phyloP scores from a whole-genome alignment of 2,113 vertebrate genomes.

The Haliaeetus leucogaster region DNA sequence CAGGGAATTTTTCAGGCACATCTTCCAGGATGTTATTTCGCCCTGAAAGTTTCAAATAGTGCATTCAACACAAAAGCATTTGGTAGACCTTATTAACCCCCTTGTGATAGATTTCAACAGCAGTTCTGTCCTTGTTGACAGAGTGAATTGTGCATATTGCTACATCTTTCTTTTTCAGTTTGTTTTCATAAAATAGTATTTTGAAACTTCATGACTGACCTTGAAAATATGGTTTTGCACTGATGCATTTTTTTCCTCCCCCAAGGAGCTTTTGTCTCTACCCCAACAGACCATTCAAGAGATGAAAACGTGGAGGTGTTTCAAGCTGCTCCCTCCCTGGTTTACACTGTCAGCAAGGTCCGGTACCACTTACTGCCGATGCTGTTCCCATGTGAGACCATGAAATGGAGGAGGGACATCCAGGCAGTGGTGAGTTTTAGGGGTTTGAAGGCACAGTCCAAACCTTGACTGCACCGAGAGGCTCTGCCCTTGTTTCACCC shows the following conservation, averaged over 20 bases:
- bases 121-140: background rate
- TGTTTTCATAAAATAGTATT: background rate
- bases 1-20: background rate
- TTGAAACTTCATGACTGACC: background rate
- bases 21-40: background rate
- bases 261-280: background rate
- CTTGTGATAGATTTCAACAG: background rate
- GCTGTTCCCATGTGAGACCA: background rate
- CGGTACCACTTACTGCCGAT: background rate
- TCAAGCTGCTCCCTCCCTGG: background rate
- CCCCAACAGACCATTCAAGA: background rate
- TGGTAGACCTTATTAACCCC: background rate
- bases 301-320: background rate
- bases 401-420: background rate
- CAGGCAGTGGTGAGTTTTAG: background rate
- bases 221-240: background rate
- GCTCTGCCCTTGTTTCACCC: background rate
- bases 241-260: background rate
- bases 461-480: background rate
- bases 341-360: background rate
- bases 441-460: background rate
- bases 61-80: background rate
- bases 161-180: background rate
- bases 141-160: background rate
- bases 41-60: background rate